Conservation (phyloP, 2,113 vertebrate genomes). For the Notothenia rossii region DNA sequence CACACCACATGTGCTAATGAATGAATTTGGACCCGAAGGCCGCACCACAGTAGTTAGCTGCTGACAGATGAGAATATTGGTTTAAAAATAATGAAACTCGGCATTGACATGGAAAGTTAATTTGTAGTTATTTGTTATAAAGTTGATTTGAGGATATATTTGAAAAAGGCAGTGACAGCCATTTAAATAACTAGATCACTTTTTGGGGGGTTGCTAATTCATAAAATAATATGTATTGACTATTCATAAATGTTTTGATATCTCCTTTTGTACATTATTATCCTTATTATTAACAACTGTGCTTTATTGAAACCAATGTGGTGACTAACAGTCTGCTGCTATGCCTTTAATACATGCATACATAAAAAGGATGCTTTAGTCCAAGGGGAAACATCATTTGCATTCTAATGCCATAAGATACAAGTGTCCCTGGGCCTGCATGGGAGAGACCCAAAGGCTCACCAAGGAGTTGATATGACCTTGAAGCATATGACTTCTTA, state of each 20-base stretch:
- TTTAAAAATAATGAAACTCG: background rate
- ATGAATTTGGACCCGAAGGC: conserved; percentile 2
- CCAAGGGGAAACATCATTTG: conserved; percentile 4
- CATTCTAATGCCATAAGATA: conserved; percentile 12
- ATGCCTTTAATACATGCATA: background rate
- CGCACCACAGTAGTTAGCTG: background rate
- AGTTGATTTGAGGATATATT: background rate
- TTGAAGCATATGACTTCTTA: conserved; percentile 36
- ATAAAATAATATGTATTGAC: background rate
- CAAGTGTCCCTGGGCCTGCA: background rate
- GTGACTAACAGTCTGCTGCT: background rate
- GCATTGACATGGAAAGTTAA: background rate
- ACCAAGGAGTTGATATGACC: conserved; percentile 28
- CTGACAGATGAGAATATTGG: background rate
- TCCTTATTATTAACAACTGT: background rate
- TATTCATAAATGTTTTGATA: background rate
- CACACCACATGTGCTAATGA: background rate
- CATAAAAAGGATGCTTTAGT: background rate
- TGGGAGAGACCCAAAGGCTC: conserved; percentile 4
- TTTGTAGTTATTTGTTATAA: background rate
- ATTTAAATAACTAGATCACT: background rate
- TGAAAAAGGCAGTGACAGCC: background rate
- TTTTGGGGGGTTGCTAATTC: background rate
- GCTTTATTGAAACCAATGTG: background rate
- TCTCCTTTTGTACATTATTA: background rate